Evolutionary conservation across 2,888 invertebrate genomes (phyloP), one percentile per base, ranked within the genome.

Genomic region (Apantesis nais): DNA sequence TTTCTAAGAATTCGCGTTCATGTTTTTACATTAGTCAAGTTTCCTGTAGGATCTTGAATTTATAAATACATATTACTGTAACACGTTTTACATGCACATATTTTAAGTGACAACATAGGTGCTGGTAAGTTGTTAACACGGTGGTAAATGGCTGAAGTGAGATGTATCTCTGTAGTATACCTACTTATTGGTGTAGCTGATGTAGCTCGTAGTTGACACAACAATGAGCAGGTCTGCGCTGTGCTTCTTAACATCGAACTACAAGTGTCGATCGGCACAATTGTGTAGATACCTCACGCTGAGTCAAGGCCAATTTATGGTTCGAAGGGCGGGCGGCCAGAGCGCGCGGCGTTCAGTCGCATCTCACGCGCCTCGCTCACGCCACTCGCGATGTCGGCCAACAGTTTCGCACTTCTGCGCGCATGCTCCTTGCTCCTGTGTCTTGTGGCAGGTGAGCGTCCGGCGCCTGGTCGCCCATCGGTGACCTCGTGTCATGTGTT

Each of bases 271-370:
- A 83, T 81, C 75, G 73, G 81, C 79, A 78, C 79, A 80, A 81
- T 81, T 85, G 85, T 73, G 79, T 80, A 83, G 88, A 85, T 83
- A 87, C 81, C 82, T 84, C 84, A 85, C 84, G 80, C 79, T 77
- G 84, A 79, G 75, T 86, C 89, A 89, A 90, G 91, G 88, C 86
- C 88, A 89, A 88, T 88, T 85, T 84, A 78, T 79, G 83, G 81
- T 76, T 74, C 85, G 88, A 89, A 91, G 90, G 91, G 91, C 91
- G 90, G 91, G 90, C 91, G 90, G 90, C 81, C 78, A 70, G 67
- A 71, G 75, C 64, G 78, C 19, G 73, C 68, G 73, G 77, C 83
- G 80, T 79, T 82, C 85, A 78, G 77, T 81, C 86, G 85, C 76
- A 72, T 74, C 80, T 79, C 78, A 74, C 79, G 79, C 80, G 81